Percentiles rank a stretch among this genome's conserved stretches.
phyloP scores from a whole-genome alignment of 2,888 invertebrate genomes.

The Nomada flava region DNA sequence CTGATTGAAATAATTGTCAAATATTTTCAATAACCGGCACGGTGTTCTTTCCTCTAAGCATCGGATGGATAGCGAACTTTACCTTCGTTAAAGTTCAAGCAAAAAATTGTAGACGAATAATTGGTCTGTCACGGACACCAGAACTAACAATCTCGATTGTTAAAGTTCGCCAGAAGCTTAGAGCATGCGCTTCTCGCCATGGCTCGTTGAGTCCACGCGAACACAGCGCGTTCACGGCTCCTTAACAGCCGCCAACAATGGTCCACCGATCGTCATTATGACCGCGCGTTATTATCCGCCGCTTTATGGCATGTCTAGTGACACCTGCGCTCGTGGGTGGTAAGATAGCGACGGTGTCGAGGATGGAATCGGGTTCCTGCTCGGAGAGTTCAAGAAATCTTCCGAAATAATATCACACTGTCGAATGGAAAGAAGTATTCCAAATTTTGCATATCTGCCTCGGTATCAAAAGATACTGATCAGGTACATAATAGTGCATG shows the following conservation, averaged over 20 bases:
- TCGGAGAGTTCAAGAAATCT: neutral
- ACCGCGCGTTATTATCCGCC: constrained; percentile 67
- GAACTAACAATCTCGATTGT: constrained; percentile 56
- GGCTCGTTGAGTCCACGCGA: constrained; percentile 79
- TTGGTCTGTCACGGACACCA: constrained; percentile 45
- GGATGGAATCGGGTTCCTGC: neutral
- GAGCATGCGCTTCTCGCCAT: constrained; percentile 73
- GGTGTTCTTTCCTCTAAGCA: neutral
- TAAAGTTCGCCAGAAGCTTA: constrained; percentile 57
- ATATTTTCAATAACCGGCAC: neutral
- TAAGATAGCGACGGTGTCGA: constrained; percentile 1
- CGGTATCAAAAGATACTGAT: too few relatives aligned
- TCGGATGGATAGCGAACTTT: neutral
- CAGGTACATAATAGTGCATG: too few relatives aligned
- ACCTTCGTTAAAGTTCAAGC: neutral
- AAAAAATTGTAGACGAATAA: constrained; percentile 45
- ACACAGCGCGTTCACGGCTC: constrained; percentile 74
- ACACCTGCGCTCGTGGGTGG: constrained; percentile 37
- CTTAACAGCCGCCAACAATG: constrained; percentile 72
- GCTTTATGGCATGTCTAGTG: constrained; percentile 46
- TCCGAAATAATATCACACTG: too few relatives aligned
- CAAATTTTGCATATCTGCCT: too few relatives aligned
- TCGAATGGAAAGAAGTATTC: too few relatives aligned
- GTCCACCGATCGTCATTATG: constrained; percentile 70
- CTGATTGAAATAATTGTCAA: too few relatives aligned